Conservation (phyloP, 1,140 invertebrate genomes). For the Drosophila virilis region DNA sequence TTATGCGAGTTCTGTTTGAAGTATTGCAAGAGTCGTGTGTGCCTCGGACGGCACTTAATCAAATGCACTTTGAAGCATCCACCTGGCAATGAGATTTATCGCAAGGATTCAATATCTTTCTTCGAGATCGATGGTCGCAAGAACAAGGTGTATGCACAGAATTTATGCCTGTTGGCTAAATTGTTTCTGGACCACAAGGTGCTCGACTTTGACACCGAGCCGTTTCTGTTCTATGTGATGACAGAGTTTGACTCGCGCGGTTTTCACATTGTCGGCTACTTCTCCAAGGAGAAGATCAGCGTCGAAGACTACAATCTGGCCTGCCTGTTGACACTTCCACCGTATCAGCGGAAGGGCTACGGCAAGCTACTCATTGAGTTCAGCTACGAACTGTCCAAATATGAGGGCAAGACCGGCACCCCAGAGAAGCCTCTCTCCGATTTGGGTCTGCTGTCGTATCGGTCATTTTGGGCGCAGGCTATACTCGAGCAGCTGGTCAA, state of each 20-base stretch:
- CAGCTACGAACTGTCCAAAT: slow-evolving; percentile 94
- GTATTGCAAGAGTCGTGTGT: slow-evolving; percentile 97
- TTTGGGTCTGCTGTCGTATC: slow-evolving; percentile 97
- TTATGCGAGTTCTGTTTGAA: slow-evolving; percentile 99
- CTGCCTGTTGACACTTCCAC: slow-evolving; percentile 97
- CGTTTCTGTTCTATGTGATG: slow-evolving; percentile 98
- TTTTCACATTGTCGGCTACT: slow-evolving; percentile 98
- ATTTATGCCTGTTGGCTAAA: slow-evolving; percentile 97
- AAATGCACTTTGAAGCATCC: slow-evolving; percentile 95
- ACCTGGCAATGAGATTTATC: slow-evolving; percentile 95
- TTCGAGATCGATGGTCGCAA: slow-evolving; percentile 96
- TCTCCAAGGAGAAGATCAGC: slow-evolving; percentile 99
- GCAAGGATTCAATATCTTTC: slow-evolving; percentile 93
- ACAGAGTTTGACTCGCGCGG: slow-evolving; percentile 97
- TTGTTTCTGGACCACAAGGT: slow-evolving; percentile 98
- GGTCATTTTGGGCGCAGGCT: slow-evolving; percentile 99
- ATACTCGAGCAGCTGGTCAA: slow-evolving; percentile 92
- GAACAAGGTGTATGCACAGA: slow-evolving; percentile 97
- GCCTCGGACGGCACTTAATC: slow-evolving; percentile 89
- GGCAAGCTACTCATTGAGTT: slow-evolving; percentile 98
- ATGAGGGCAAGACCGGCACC: slow-evolving; percentile 96
- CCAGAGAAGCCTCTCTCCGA: slow-evolving; percentile 99
- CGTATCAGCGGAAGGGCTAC: slow-evolving; percentile 98
- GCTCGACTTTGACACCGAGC: slow-evolving; percentile 98
- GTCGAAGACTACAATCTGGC: slow-evolving; percentile 98